A percentile compares a stretch with the other conserved stretches of the same genome.
Evolutionary conservation across 2,797 vertebrate genomes (phyloP).

Genomic region (Cirrhinus molitorella): DNA sequence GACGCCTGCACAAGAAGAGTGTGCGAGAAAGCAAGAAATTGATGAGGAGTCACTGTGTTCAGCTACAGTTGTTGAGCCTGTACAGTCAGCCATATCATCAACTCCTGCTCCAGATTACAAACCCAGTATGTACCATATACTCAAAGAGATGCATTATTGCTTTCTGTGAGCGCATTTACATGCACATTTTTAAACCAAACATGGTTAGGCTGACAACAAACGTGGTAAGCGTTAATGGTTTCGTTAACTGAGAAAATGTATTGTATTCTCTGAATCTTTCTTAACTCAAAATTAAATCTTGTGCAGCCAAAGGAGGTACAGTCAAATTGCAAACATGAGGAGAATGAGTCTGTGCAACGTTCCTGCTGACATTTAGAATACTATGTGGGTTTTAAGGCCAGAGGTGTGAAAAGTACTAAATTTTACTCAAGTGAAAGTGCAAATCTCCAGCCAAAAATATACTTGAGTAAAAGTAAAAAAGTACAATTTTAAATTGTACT

Average conservation of each 20-base stretch:
- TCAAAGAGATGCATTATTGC: not conserved
- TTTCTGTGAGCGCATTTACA: not conserved
- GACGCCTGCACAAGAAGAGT: slow-evolving; percentile 71
- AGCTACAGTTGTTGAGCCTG: slow-evolving; percentile 84
- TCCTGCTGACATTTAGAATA: not conserved
- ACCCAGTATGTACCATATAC: slow-evolving; percentile 90
- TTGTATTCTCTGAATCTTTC: not conserved
- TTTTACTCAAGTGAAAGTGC: no score
- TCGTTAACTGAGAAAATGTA: not conserved
- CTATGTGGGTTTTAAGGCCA: not conserved
- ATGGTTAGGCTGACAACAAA: not conserved
- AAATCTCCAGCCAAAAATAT: no score
- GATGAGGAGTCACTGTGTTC: slow-evolving; percentile 71
- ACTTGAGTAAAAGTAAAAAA: no score
- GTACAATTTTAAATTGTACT: no score
- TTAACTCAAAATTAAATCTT: not conserved
- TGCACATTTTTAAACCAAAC: not conserved
- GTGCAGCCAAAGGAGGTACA: not conserved
- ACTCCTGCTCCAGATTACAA: slow-evolving; percentile 88
- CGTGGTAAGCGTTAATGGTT: not conserved
- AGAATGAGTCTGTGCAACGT: not conserved
- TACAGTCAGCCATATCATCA: slow-evolving; percentile 87
- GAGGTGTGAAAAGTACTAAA: no score
- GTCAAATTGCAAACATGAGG: not conserved
- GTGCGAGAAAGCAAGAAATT: slow-evolving; percentile 56